Base-by-base conservation (phyloP, 1,140 invertebrate genomes). In the Cheumatopsyche charites region DNA sequence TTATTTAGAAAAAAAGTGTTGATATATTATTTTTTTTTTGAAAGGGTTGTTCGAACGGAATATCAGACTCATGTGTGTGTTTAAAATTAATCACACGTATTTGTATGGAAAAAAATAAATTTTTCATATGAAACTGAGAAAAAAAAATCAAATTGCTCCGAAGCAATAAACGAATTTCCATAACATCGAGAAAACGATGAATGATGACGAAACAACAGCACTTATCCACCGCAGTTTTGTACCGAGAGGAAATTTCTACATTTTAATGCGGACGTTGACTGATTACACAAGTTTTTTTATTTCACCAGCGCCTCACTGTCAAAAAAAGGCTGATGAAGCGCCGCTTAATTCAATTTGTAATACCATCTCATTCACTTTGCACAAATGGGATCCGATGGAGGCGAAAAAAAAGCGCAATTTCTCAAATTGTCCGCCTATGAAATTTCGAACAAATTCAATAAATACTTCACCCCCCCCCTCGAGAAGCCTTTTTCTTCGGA, bases 341-440 rank as follows among this genome's bases (percentile, higher is more conserved):
- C 55, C 55, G 55, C 55, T 58, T 58, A 58, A 58, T 58, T 58
- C 55, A 58, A 58, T 58, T 58, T 58, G 55, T 26, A 58, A 58
- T 58, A 58, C 55, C 55, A 58, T 58, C 55, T 58, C 55, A 58
- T 58, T 58, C 55, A 58, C 55, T 58, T 58, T 58, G 55, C 55
- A 58, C 55, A 58, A 58, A 58, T 26, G 55, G 23, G 19, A 58
- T 4, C 25, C 12, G 55, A 58, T 58, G 23, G 55, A 23, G n/a
- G n/a, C n/a, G n/a, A n/a, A n/a, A n/a, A n/a, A n/a, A 58, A 58
- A 58, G 25, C 55, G 55, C 55, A 58, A 58, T 58, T 58, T 58
- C 21, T 58, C 55, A 58, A 58, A 58, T 58, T 58, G 55, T 58
- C 12, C 55, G 19, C 23, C 55, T 23, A 25, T 58, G 55, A 58